Percentiles rank a stretch among this genome's conserved stretches.
Conservation (phyloP, 2,888 invertebrate species). For the Drosophila incognita region DNA sequence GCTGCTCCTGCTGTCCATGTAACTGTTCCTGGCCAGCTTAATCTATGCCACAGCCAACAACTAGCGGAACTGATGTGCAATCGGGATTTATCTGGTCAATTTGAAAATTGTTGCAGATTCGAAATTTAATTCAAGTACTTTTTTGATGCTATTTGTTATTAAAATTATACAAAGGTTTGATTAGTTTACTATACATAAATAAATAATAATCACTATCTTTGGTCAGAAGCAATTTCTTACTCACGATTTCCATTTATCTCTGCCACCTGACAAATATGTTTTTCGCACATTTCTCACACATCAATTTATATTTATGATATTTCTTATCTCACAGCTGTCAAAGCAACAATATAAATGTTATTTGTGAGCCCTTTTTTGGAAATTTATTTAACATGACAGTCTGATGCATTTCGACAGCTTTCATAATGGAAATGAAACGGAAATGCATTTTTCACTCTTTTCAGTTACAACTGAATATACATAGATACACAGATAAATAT, state of each 20-base stretch:
- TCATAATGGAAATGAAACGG: constrained; percentile 11
- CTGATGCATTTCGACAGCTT: constrained; percentile 9
- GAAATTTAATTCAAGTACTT: constrained; percentile 10
- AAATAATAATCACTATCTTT: background rate
- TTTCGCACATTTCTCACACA: background rate
- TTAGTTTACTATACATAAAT: background rate
- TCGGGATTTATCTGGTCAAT: constrained; percentile 60
- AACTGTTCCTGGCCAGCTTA: constrained; percentile 59
- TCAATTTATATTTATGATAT: constrained; percentile 8
- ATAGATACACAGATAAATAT: background rate
- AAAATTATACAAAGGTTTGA: background rate
- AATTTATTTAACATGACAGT: constrained; percentile 33
- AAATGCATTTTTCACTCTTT: background rate
- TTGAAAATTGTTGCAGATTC: constrained; percentile 36
- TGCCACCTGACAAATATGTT: constrained; percentile 1
- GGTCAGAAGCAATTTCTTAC: too few species aligned
- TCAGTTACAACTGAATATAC: background rate
- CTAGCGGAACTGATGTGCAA: constrained; percentile 48
- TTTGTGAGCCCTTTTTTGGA: constrained; percentile 28
- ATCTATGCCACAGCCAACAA: constrained; percentile 60
- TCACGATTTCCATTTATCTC: constrained; percentile 4
- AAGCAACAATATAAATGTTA: constrained; percentile 50
- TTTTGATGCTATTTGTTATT: background rate
- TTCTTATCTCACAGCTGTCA: constrained; percentile 39
- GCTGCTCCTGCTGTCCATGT: constrained; percentile 28